Evolutionary conservation across 2,888 invertebrate genomes (phyloP).

Genomic region (Xestia c-nigrum): DNA sequence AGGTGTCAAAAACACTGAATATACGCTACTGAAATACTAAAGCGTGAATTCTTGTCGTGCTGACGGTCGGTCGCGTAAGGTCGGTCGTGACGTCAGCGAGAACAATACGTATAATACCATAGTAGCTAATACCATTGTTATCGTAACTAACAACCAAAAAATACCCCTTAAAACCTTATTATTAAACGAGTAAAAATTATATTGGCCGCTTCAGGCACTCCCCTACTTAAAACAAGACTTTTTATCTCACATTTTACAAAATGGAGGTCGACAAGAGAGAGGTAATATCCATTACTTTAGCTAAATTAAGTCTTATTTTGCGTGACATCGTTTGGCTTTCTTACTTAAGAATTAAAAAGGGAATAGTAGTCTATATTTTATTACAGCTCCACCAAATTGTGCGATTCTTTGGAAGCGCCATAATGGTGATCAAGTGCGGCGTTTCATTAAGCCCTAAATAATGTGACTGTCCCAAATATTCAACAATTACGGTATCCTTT

Average conservation of each 20-base stretch:
- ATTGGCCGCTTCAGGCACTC: slow-evolving; percentile 59
- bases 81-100: no score
- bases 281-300: slow-evolving; percentile 82
- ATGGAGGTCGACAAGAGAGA: slow-evolving; percentile 72
- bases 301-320: slow-evolving; percentile 85
- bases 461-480: slow-evolving; percentile 55
- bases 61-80: no score
- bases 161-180: slow-evolving; percentile 55
- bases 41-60: no score
- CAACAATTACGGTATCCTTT: slow-evolving; percentile 49
- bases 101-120: no score
- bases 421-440: slow-evolving; percentile 64
- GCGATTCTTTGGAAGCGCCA: slow-evolving; percentile 67
- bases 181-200: slow-evolving; percentile 70
- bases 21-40: no score
- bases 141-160: slow-evolving; percentile 45
- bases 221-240: slow-evolving; percentile 71
- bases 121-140: background rate
- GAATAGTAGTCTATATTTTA: slow-evolving; percentile 73
- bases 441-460: slow-evolving; percentile 54
- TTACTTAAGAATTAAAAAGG: slow-evolving; percentile 80
- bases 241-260: slow-evolving; percentile 76
- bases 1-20: no score
- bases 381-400: slow-evolving; percentile 76
- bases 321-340: slow-evolving; percentile 84